These are phyloP conservation scores for Drosophila neotestacea DNA, from an alignment of 2,888 invertebrate genomes.

Conservation along the genomic window DNA sequence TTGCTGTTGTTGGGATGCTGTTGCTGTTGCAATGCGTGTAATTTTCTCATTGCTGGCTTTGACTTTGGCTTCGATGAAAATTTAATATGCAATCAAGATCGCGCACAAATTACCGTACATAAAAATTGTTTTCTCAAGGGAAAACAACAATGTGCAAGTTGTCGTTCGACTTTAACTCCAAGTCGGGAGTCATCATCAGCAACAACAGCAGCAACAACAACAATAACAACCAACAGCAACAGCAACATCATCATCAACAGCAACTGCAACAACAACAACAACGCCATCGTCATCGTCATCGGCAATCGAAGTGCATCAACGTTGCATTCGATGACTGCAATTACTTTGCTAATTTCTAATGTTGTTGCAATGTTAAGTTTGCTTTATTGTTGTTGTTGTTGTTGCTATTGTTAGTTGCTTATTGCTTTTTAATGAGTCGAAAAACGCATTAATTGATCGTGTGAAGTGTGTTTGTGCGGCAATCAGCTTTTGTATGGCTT, in stretches of 20 bases:
- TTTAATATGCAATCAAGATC: slow-evolving; percentile 82
- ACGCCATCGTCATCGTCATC: slow-evolving; percentile 31
- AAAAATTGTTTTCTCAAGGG: slow-evolving; percentile 79
- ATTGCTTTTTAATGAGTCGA: slow-evolving; percentile 37
- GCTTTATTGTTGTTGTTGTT: slow-evolving; percentile 10
- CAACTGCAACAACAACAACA: slow-evolving; percentile 10
- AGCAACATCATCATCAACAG: slow-evolving; percentile 16
- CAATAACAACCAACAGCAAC: slow-evolving; percentile 5
- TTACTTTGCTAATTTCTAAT: slow-evolving; percentile 61
- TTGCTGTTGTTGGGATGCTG: slow-evolving; percentile 42
- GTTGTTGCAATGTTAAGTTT: slow-evolving; percentile 20
- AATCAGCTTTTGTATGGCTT: slow-evolving; percentile 14
- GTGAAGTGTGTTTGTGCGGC: slow-evolving; percentile 9
- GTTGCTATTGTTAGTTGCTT: slow-evolving; percentile 14
- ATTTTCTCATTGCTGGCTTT: slow-evolving; percentile 77
- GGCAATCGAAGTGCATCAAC: slow-evolving; percentile 41
- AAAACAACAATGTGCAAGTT: slow-evolving; percentile 75
- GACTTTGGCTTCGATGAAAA: slow-evolving; percentile 67
- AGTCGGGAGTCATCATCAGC: slow-evolving; percentile 29
- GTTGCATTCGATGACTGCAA: slow-evolving; percentile 52
- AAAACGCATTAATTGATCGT: slow-evolving; percentile 26
- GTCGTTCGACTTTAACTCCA: slow-evolving; percentile 58
- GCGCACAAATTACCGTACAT: slow-evolving; percentile 79
- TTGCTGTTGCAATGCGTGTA: slow-evolving; percentile 69
- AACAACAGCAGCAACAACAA: slow-evolving; percentile 10